phyloP scores from a whole-genome alignment of 2,113 vertebrate species.

The Hippopotamus amphibius region DNA sequence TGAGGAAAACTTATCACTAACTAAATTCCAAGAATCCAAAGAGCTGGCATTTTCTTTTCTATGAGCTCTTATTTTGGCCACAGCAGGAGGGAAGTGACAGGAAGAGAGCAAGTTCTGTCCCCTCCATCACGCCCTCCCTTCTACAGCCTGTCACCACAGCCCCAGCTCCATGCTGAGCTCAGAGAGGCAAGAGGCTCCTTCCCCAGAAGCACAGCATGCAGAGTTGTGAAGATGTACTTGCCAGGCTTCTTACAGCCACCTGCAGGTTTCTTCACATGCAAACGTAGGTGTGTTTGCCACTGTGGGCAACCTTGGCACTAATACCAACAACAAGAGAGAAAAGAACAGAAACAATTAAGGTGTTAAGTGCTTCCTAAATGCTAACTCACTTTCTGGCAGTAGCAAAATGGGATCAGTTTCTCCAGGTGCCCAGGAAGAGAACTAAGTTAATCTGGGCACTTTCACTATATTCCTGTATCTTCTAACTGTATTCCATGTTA shows the following conservation, averaged over 20 bases:
- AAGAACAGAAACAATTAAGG: neutral
- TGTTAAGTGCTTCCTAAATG: neutral
- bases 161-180: neutral
- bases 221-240: neutral
- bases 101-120: neutral
- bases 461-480: neutral
- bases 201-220: neutral
- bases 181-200: neutral
- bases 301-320: neutral
- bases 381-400: neutral
- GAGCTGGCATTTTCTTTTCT: neutral
- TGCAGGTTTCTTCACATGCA: neutral
- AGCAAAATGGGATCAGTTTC: neutral
- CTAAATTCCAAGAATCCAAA: slow-evolving; percentile 1
- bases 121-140: neutral
- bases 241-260: neutral
- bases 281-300: neutral
- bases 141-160: neutral
- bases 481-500: neutral
- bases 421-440: neutral
- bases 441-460: neutral
- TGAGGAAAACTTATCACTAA: neutral
- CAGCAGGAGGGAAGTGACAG: neutral
- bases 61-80: neutral
- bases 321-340: neutral